These are phyloP conservation scores for Archips xylosteana DNA, from an alignment of 2,888 invertebrate species.

Conservation along the genomic window DNA sequence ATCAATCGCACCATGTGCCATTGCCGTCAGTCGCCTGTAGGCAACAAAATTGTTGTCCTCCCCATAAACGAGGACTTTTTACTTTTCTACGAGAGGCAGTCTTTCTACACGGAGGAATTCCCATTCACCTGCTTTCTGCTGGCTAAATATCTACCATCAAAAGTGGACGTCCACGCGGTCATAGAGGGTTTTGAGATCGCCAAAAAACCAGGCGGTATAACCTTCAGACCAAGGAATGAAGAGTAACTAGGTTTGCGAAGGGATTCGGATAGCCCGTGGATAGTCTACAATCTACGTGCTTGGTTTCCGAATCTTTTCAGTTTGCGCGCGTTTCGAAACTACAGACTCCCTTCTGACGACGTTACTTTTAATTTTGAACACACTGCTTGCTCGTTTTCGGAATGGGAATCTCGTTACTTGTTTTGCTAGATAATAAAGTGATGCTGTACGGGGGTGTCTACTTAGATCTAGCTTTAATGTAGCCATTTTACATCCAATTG, in stretches of 20 bases:
- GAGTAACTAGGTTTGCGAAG: not conserved
- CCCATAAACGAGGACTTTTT: not conserved
- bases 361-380: too few relatives aligned
- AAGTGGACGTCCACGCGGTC: not conserved
- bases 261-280: too few relatives aligned
- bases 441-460: too few relatives aligned
- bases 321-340: too few relatives aligned
- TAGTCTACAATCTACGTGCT: too few relatives aligned
- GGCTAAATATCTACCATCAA: not conserved
- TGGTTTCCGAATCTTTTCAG: too few relatives aligned
- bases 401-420: too few relatives aligned
- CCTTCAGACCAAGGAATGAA: not conserved
- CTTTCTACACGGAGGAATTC: not conserved
- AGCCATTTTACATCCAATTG: too few relatives aligned
- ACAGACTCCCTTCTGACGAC: too few relatives aligned
- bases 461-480: too few relatives aligned
- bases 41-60: slow-evolving; percentile 2
- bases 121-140: not conserved
- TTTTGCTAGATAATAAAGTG: too few relatives aligned
- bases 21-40: not conserved
- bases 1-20: not conserved
- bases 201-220: not conserved
- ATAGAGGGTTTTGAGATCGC: not conserved
- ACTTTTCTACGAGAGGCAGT: not conserved
- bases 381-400: too few relatives aligned